phyloP scores from a whole-genome alignment of 2,113 vertebrate genomes.

The Promerops cafer region DNA sequence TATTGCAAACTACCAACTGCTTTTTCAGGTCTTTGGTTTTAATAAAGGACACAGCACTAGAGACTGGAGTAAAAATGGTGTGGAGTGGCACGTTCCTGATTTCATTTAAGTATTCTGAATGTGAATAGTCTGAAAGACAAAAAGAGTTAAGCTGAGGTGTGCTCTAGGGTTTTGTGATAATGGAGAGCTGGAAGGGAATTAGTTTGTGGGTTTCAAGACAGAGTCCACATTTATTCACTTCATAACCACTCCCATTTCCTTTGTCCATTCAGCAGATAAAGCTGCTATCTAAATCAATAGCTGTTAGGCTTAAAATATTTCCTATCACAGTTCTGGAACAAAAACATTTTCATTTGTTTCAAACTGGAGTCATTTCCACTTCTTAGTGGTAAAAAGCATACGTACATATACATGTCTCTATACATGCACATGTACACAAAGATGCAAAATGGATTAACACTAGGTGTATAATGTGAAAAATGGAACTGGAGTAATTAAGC shows the following conservation, averaged over 20 bases:
- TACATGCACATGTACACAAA: no score
- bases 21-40: background rate
- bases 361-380: background rate
- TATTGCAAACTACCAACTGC: background rate
- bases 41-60: background rate
- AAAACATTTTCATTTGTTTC: slow-evolving; percentile 24
- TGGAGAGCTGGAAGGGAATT: background rate
- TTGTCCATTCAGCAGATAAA: slow-evolving; percentile 20
- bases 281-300: slow-evolving; percentile 33
- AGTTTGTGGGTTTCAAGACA: background rate
- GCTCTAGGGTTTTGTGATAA: background rate
- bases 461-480: background rate
- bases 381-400: background rate
- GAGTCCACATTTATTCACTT: background rate
- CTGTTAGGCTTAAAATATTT: slow-evolving; percentile 23
- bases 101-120: background rate
- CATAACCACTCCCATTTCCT: slow-evolving; percentile 13
- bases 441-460: background rate
- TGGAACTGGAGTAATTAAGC: background rate
- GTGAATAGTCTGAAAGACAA: background rate
- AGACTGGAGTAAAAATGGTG: background rate
- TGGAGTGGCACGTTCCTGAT: background rate
- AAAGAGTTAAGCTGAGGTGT: background rate
- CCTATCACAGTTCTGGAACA: slow-evolving; percentile 4
- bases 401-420: background rate